Evolutionary conservation across 1,140 invertebrate species (phyloP), one percentile per base, ranked within the genome.

Genomic region (Brachionus sp.): DNA sequence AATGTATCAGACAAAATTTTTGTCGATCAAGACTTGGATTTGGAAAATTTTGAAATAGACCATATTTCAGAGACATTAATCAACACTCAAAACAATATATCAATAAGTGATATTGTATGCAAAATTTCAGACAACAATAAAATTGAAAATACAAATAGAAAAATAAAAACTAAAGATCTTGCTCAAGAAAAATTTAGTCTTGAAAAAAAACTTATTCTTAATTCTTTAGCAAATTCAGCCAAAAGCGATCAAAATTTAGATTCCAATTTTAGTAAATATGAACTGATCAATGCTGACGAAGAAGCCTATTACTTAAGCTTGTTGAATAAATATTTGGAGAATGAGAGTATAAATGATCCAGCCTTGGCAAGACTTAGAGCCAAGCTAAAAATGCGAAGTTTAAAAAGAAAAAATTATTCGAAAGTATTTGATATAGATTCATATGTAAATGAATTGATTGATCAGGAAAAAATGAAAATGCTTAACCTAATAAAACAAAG

Each of bases 371-470:
- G 70, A 10, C 44, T 75, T 5, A 75, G 70, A 10, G 70, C 70
- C 13, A 75, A 75, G 44, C 25, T 75, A 10, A 33, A 25, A 44
- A 35, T 78, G 13, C 42, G 66, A 5, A 68, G 29, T 16, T 19
- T 84, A 33, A 64, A 82, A 12, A 46, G 66, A n/a, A 78, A 70
- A 53, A 78, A 84, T 70, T 50, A 82, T 77, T 44, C 42, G 0
- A 77, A 66, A 64, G 53, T 84, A 13, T 66, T 83, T 77, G 84
- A 84, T 50, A 83, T 84, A 42, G 84, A 84, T 66, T 83, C 84
- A 3, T 84, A 83, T 83, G 70, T 73, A 92, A 93, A 87, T 87
- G 93, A 9, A 88, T 89, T 5, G 87, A 92, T n/a, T 88, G 92
- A 68, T 91, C 92, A 87, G 88, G 90, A 78, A 50, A 80, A 7